phyloP scores from a whole-genome alignment of 2,888 invertebrate genomes.

The Dermolepida albohirtum region DNA sequence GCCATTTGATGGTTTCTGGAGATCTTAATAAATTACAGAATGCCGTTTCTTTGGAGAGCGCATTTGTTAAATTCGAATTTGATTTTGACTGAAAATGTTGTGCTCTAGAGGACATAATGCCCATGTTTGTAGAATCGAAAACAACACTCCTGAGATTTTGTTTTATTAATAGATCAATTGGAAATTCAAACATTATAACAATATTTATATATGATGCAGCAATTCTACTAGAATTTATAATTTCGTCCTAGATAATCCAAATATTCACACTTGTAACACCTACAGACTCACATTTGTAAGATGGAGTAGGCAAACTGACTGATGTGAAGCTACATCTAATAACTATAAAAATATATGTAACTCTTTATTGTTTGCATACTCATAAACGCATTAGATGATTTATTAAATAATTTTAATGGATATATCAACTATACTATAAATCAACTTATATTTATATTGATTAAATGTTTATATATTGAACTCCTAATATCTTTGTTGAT shows the following conservation, averaged over 20 bases:
- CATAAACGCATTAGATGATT: too few species aligned
- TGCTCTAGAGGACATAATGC: constrained; percentile 47
- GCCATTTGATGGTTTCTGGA: constrained; percentile 42
- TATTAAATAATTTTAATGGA: too few species aligned
- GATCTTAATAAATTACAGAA: constrained; percentile 41
- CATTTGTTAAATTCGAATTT: constrained; percentile 33
- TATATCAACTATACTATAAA: too few species aligned
- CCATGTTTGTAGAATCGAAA: constrained; percentile 49
- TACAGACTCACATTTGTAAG: constrained; percentile 42
- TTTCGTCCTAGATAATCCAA: constrained; percentile 17
- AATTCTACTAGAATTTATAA: constrained; percentile 13
- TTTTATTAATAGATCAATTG: constrained; percentile 47
- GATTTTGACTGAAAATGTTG: constrained; percentile 42
- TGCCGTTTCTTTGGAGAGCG: constrained; percentile 34
- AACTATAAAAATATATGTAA: constrained; percentile 14
- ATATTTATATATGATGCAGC: constrained; percentile 13
- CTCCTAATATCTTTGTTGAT: too few species aligned
- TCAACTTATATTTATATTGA: too few species aligned
- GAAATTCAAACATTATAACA: constrained; percentile 49
- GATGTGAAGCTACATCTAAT: constrained; percentile 28
- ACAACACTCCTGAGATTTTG: constrained; percentile 46
- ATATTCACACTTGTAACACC: constrained; percentile 36
- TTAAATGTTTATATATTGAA: too few species aligned
- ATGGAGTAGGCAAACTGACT: constrained; percentile 42
- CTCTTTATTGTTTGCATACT: too few species aligned